Conservation (phyloP, 2,888 invertebrate genomes). For the Pediacus dermestoides region DNA sequence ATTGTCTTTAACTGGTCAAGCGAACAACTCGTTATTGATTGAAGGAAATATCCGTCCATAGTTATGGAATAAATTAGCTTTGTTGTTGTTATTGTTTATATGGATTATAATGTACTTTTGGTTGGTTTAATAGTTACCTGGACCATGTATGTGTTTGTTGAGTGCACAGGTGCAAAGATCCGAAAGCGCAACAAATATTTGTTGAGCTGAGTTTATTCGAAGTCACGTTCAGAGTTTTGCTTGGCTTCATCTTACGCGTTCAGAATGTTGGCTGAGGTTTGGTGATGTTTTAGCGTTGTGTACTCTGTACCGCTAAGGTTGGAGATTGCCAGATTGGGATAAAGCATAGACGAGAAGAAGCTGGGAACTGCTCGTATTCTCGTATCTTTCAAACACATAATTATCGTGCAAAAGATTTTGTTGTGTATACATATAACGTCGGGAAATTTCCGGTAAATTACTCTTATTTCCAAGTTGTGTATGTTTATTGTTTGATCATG, state of each 20-base stretch:
- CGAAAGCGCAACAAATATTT: constrained; percentile 49
- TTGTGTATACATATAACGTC: no score
- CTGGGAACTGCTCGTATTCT: constrained; percentile 10
- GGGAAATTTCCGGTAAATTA: no score
- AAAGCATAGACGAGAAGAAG: constrained; percentile 29
- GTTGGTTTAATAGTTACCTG: neutral
- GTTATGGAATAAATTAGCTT: no score
- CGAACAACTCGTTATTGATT: no score
- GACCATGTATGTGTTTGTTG: neutral
- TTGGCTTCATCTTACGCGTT: constrained; percentile 48
- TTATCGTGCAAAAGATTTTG: constrained; percentile 26
- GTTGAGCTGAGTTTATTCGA: constrained; percentile 47
- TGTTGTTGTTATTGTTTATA: no score
- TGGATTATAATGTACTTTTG: neutral
- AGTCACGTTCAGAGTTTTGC: constrained; percentile 49
- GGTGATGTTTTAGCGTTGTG: constrained; percentile 33
- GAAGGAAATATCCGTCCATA: no score
- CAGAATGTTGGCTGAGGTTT: constrained; percentile 40
- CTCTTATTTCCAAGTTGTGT: no score
- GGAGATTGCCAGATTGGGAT: constrained; percentile 33
- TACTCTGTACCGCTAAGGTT: constrained; percentile 32
- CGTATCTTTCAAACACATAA: constrained; percentile 26
- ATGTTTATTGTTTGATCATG: no score
- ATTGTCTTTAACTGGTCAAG: no score
- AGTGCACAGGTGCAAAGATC: constrained; percentile 47